Base-by-base conservation (phyloP, 2,888 invertebrate species). In the Pomacea canaliculata region DNA sequence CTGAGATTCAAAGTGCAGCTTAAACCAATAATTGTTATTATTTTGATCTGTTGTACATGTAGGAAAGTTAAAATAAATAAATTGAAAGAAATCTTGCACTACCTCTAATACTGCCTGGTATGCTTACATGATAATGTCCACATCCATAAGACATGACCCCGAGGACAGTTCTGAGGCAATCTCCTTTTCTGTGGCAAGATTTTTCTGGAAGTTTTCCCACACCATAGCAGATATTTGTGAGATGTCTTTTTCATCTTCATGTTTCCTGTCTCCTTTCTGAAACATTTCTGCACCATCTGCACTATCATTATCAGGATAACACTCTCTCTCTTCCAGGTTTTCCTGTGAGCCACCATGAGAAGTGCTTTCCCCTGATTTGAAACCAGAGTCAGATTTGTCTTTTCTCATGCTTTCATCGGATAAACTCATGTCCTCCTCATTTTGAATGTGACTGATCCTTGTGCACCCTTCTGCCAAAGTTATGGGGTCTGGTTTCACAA, bases 61-160 rank as follows among this genome's bases (percentile, higher is more conserved):
- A 56, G 51, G 51, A 7, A 8, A 16, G 51, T 10, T 10, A 51
- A 13, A 51, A 51, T 13, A 51, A 56, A 10, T 7, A 56, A 56
- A 56, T 0, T 16, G 51, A 56, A 56, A 4, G 8, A 10, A 10
- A 13, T 8, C 2, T 56, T 10, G 51, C 4, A 56, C 51, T 56
- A 2, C 51, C 16, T 10, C 51, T 56, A 56, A 56, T 2, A 56
- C 10, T 16, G 37, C 16, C 51, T 10, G 51, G 63, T 12, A 7
- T 7, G 27, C 63, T 63, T 63, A 63, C 63, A 63, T 63, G 63
- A 63, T 63, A 23, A 63, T 63, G 27, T 63, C 63, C n/a, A 71
- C 75, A 63, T 80, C 80, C 80, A 80, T 80, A 13, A 80, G 66
- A 70, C 79, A 79, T 10, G 79, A 77, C 9, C 77, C 76, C 12